phyloP scores from a whole-genome alignment of 2,797 vertebrate species.

The Fistularia tabacaria region DNA sequence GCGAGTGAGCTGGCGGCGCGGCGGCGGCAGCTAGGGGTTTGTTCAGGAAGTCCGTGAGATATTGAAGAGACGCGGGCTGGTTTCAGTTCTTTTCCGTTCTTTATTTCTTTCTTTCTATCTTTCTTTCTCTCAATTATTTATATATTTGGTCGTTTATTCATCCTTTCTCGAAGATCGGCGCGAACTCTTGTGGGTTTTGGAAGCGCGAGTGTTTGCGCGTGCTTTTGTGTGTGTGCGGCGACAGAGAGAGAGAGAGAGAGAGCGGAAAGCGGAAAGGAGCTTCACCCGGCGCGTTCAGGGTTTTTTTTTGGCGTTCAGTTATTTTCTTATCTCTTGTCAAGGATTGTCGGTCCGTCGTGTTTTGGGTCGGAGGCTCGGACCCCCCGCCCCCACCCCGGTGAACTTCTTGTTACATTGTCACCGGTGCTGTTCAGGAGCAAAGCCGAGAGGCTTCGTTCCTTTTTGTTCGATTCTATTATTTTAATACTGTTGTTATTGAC shows the following conservation, averaged over 20 bases:
- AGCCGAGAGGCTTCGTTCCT: conserved; percentile 22
- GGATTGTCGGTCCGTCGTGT: conserved; percentile 1
- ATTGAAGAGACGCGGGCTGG: conserved; percentile 56
- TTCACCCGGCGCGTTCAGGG: not conserved
- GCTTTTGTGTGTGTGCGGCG: conserved; percentile 1
- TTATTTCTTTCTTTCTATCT: no score
- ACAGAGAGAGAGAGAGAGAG: conserved; percentile 9
- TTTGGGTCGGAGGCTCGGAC: not conserved
- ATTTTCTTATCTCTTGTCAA: not conserved
- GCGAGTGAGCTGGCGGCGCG: conserved; percentile 35
- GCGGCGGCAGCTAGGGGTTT: conserved; percentile 15
- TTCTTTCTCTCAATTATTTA: no score
- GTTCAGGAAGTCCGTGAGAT: conserved; percentile 66
- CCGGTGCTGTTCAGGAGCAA: conserved; percentile 36
- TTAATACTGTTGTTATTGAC: conserved; percentile 6
- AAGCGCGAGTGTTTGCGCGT: conserved; percentile 13
- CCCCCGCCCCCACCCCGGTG: conserved; percentile 2
- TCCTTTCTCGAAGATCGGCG: conserved; percentile 33
- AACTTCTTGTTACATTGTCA: conserved; percentile 53
- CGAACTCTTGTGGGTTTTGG: conserved; percentile 13
- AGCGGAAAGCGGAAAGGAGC: not conserved
- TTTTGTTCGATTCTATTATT: conserved; percentile 29
- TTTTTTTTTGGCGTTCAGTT: not conserved
- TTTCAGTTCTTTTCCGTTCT: no score
- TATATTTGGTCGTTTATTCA: conserved; percentile 3